Evolutionary conservation across 2,888 invertebrate species (phyloP), one percentile per base, ranked within the genome.

Genomic region (Habrosyne pyritoides): DNA sequence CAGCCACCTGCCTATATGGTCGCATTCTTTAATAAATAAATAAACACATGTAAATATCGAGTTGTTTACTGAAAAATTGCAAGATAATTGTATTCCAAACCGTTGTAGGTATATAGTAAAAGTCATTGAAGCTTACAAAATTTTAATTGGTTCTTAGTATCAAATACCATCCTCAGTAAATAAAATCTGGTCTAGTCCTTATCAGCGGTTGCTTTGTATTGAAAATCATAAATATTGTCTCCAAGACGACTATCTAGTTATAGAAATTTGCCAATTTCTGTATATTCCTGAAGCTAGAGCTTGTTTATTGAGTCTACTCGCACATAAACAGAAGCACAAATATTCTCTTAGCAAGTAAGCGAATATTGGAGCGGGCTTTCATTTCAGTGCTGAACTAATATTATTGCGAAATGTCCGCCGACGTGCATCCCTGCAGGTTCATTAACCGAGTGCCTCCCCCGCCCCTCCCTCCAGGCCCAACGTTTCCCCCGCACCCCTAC

Each of bases 391-490:
- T 79, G 78, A 84, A 83, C 84, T 85, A 88, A 87, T 89, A 89
- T 86, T 82, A 83, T 84, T 81, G 79, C 77, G 75, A 75, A 42
- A 75, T 75, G 79, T 79, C 79, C 79, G 80, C 73, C 74, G 76
- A 73, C 79, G 72, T 83, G 84, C 84, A 84, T 86, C 87, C 80
- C 83, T 69, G 75, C 68, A 79, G 83, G 87, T 88, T 89, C 88
- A 89, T 89, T 89, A 86, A 84, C 85, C 30, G 30, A 12, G 30
- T 30, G 30, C 30, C 30, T 30, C 30, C 87, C 77, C 66, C 57
- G 68, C 67, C 64, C 60, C 63, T 63, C 57, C 57, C 56, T 57
- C 22, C 33, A n/a, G 57, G 59, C 54, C 60, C 63, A 60, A 7
- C 14, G 8, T n/a, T 42, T 6, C 42, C 42, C 42, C 42, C 42